Conservation (phyloP, 2,113 vertebrate species). For the Herpetotheres cachinnans region DNA sequence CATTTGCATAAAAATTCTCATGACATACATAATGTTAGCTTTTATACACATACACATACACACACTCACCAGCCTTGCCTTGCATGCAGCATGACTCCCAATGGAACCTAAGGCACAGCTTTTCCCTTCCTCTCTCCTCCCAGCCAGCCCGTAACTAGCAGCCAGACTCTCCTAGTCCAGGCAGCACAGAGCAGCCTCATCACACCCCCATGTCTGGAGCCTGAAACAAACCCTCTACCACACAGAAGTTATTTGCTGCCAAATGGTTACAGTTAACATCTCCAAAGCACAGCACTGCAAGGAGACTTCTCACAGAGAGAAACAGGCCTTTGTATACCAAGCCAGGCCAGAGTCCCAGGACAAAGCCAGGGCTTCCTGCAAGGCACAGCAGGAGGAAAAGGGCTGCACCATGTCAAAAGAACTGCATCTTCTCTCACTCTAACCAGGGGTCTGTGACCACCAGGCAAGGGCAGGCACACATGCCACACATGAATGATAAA, state of each 20-base stretch:
- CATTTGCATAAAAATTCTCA: neutral
- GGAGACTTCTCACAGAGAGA: neutral
- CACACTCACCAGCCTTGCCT: neutral
- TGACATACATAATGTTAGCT: neutral
- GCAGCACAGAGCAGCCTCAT: neutral
- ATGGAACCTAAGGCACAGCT: rapidly evolving
- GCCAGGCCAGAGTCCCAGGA: neutral
- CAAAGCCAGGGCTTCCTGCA: neutral
- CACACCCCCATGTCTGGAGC: neutral
- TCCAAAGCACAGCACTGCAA: neutral
- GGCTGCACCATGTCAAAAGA: neutral
- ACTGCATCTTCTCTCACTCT: neutral
- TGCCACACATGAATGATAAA: neutral
- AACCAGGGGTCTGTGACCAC: neutral
- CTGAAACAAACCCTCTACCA: neutral
- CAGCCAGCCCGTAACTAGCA: neutral
- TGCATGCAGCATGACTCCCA: neutral
- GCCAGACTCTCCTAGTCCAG: neutral
- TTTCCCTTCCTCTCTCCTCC: neutral
- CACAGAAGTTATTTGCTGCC: neutral
- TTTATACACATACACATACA: neutral
- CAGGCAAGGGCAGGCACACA: neutral
- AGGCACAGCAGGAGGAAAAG: neutral
- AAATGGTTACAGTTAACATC: neutral
- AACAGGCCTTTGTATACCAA: neutral